Conservation (phyloP, 2,797 vertebrate genomes). For the Glyptemys insculpta region DNA sequence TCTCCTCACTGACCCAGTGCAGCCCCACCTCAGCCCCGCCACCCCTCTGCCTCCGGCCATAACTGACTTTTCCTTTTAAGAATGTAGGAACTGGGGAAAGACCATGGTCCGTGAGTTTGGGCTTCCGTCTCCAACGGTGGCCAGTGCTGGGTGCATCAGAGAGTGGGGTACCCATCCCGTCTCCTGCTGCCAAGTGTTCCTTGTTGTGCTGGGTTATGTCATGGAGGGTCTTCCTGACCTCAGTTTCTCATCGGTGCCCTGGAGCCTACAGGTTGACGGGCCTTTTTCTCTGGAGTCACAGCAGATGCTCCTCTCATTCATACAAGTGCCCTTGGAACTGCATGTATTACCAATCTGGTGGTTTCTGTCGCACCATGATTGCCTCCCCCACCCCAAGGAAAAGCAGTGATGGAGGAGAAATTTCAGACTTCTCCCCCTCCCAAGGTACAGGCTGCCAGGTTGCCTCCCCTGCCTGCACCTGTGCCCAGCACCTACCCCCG, state of each 20-base stretch:
- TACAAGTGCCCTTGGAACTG: accelerated
- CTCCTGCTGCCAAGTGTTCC: background rate
- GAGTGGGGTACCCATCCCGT: background rate
- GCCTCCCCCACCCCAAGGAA: background rate
- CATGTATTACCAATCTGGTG: background rate
- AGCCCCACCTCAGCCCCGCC: background rate
- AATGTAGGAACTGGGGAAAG: background rate
- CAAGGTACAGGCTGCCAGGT: background rate
- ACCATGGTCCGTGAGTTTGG: background rate
- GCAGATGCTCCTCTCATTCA: background rate
- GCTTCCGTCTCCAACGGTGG: background rate
- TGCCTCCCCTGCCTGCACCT: background rate
- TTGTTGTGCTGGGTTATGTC: background rate
- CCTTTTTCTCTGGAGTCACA: background rate
- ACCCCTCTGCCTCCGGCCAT: background rate
- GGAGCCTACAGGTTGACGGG: background rate
- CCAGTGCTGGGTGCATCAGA: background rate
- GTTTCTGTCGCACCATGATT: background rate
- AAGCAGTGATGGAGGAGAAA: background rate
- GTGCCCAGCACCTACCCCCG: background rate
- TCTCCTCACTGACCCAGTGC: background rate
- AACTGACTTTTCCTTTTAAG: background rate
- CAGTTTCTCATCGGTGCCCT: accelerated
- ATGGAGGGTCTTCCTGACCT: accelerated
- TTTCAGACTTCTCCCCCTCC: accelerated